These are phyloP conservation scores for Synanthedon vespiformis DNA, from an alignment of 2,888 invertebrate species.

Conservation along the genomic window DNA sequence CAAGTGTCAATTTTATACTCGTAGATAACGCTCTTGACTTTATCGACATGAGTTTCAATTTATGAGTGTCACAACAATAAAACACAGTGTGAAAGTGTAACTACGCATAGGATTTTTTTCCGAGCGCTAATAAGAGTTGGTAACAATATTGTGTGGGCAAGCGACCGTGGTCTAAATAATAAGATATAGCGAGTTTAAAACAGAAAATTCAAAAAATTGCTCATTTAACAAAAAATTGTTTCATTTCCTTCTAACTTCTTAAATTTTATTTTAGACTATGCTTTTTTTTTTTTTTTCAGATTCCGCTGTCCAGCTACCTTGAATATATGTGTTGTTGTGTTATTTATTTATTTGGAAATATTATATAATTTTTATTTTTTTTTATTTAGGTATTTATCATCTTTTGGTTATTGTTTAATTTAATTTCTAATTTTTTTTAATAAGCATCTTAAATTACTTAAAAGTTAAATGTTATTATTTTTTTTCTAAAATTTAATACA, in stretches of 20 bases:
- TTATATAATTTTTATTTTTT: no score
- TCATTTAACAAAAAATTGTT: no score
- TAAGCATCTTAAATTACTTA: neutral
- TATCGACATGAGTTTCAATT: neutral
- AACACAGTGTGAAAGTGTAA: conserved; percentile 8
- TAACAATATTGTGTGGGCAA: conserved; percentile 10
- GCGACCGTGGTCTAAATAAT: neutral
- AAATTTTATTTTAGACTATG: no score
- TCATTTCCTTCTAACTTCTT: no score
- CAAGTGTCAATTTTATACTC: no score
- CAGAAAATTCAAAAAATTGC: no score
- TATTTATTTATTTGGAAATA: no score
- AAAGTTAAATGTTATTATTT: neutral
- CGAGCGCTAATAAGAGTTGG: conserved; percentile 14
- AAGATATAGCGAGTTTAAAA: neutral
- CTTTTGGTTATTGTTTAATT: no score
- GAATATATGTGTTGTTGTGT: no score
- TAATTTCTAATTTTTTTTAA: neutral
- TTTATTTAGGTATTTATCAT: no score
- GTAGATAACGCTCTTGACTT: neutral
- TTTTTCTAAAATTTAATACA: neutral
- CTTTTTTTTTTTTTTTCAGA: no score
- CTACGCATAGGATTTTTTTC: conserved; percentile 16
- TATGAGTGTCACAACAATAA: conserved; percentile 13
- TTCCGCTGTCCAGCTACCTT: no score